Evolutionary conservation across 2,888 invertebrate genomes (phyloP).

Genomic region (Oscheius sp.): DNA sequence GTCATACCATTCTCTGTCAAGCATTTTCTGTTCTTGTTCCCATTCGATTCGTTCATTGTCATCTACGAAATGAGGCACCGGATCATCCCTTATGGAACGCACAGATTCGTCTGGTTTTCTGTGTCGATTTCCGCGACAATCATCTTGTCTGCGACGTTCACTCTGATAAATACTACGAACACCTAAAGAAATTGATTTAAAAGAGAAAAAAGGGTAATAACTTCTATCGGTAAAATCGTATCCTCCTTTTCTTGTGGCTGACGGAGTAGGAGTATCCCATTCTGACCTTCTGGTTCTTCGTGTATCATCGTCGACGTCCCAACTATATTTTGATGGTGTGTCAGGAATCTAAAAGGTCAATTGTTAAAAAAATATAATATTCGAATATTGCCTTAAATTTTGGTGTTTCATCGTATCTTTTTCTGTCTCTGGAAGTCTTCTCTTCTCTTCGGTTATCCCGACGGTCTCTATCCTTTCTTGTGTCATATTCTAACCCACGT

Average conservation of each 20-base stretch:
- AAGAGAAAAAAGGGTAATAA: not conserved
- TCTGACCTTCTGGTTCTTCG: constrained; percentile 77
- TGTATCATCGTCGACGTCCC: constrained; percentile 67
- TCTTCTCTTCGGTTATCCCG: constrained; percentile 7
- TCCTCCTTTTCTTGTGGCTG: constrained; percentile 1
- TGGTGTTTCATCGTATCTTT: constrained; percentile 55
- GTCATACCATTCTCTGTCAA: constrained; percentile 96
- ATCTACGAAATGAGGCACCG: constrained; percentile 62
- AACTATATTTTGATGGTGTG: constrained; percentile 65
- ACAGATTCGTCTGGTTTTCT: constrained; percentile 47
- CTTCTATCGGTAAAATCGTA: constrained; percentile 4
- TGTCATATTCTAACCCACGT: constrained; percentile 38
- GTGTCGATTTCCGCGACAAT: constrained; percentile 40
- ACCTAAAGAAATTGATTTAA: constrained; percentile 12
- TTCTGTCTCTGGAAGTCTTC: constrained; percentile 39
- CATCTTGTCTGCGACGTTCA: constrained; percentile 55
- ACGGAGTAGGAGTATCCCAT: constrained; percentile 93
- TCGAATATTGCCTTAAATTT: constrained; percentile 47
- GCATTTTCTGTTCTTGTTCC: constrained; percentile 86
- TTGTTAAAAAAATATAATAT: not conserved
- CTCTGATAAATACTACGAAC: constrained; percentile 63
- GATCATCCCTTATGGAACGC: constrained; percentile 48
- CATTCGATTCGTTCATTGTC: constrained; percentile 85
- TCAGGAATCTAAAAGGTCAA: constrained; percentile 55
- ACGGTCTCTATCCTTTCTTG: constrained; percentile 29